Evolutionary conservation across 2,113 vertebrate species (phyloP).

Genomic region (Camelus dromedarius): DNA sequence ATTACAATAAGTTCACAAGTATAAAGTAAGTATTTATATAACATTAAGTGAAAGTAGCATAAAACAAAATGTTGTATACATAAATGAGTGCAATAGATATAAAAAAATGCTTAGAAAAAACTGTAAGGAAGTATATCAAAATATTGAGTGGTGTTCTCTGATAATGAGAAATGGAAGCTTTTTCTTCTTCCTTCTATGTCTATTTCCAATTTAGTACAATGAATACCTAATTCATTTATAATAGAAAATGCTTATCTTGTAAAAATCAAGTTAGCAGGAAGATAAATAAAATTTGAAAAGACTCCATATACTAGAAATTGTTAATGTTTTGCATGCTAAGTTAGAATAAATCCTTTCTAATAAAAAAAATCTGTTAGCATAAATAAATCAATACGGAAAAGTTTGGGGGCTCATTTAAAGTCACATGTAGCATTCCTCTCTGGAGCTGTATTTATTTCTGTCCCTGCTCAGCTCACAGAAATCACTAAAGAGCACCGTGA

Average conservation of each 20-base stretch:
- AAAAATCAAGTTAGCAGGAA: slow-evolving; percentile 66
- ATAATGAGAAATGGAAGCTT: slow-evolving; percentile 55
- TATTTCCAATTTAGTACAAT: slow-evolving; percentile 57
- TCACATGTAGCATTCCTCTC: slow-evolving; percentile 4
- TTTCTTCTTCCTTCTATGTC: slow-evolving; percentile 21
- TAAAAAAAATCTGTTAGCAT: slow-evolving; percentile 57
- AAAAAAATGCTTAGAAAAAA: slow-evolving; percentile 9
- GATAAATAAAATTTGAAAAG: slow-evolving; percentile 69
- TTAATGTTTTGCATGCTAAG: slow-evolving; percentile 61
- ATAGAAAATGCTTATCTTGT: slow-evolving; percentile 65
- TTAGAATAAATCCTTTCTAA: slow-evolving; percentile 56
- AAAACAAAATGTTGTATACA: neutral
- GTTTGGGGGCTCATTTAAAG: slow-evolving; percentile 51
- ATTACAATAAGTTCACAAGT: neutral
- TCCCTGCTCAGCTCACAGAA: neutral
- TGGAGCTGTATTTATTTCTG: neutral
- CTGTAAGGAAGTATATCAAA: neutral
- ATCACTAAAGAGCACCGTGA: neutral
- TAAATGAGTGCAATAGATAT: neutral
- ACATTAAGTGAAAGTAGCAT: slow-evolving; percentile 14
- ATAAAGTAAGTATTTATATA: slow-evolving; percentile 3
- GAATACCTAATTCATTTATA: slow-evolving; percentile 72
- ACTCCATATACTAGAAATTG: slow-evolving; percentile 52
- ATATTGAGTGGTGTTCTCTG: slow-evolving; percentile 11
- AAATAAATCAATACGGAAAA: slow-evolving; percentile 52